Conservation (phyloP, 2,113 vertebrate species). For the Oreochromis niloticus region DNA sequence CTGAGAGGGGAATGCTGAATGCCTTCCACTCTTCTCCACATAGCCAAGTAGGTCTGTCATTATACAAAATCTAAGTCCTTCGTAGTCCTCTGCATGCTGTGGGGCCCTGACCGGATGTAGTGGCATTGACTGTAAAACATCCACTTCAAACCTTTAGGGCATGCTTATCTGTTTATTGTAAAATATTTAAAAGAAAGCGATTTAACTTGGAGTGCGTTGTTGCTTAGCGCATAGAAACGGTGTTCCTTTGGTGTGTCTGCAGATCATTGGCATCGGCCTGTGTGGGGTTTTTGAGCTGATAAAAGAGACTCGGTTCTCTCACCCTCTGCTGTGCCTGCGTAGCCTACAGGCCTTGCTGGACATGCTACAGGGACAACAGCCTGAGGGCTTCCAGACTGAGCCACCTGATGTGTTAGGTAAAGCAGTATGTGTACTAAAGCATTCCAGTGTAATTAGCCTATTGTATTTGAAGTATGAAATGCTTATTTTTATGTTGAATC, state of each 20-base stretch:
- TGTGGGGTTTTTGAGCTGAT: constrained; percentile 98
- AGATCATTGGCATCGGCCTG: constrained; percentile 98
- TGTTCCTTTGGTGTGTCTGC: neutral
- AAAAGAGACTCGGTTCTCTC: constrained; percentile 96
- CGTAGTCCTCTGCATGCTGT: neutral
- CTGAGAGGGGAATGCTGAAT: neutral
- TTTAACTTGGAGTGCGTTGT: neutral
- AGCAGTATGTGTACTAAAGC: neutral
- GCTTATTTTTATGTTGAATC: neutral
- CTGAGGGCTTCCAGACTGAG: constrained; percentile 94
- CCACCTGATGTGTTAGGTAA: constrained; percentile 96
- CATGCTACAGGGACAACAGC: constrained; percentile 96
- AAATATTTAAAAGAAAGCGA: neutral
- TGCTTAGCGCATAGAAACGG: neutral
- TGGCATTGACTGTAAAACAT: neutral
- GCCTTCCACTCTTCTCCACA: neutral
- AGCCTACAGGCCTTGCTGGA: constrained; percentile 96
- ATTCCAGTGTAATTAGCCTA: neutral
- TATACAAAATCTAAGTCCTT: neutral
- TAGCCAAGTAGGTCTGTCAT: neutral
- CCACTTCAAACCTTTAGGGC: neutral
- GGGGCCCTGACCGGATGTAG: neutral
- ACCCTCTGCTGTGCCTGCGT: constrained; percentile 91
- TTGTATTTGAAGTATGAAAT: neutral
- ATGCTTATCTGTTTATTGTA: neutral